These are phyloP conservation scores for Poeciliopsis gracilis DNA, from an alignment of 2,797 vertebrate genomes.

Conservation along the genomic window DNA sequence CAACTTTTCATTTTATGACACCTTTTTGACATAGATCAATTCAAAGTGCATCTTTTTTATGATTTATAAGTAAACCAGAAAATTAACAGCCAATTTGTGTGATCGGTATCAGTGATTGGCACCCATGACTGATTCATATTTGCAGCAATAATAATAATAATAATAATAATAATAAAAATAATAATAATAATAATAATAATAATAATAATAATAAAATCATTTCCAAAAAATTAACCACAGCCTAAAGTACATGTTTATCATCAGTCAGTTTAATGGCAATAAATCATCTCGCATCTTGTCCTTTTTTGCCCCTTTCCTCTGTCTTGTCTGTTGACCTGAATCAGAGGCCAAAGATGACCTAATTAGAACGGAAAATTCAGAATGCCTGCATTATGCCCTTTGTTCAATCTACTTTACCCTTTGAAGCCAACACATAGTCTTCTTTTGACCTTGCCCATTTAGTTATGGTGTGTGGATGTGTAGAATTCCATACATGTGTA, in stretches of 20 bases:
- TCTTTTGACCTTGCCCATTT: conserved; percentile 66
- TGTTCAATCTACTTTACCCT: conserved; percentile 34
- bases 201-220: no score
- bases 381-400: conserved; percentile 55
- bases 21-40: neutral
- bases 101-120: no score
- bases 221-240: no score
- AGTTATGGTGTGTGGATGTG: conserved; percentile 39
- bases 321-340: conserved; percentile 57
- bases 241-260: neutral
- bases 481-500: conserved; percentile 17
- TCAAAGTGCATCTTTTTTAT: no score
- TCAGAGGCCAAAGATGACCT: conserved; percentile 52
- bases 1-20: neutral
- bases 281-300: conserved; percentile 18
- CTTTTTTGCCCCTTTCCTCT: conserved; percentile 56
- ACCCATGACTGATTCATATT: no score
- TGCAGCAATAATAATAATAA: no score
- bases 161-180: no score
- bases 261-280: conserved; percentile 38
- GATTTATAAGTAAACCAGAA: no score
- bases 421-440: conserved; percentile 52
- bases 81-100: no score
- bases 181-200: no score
- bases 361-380: conserved; percentile 72